Conservation (phyloP, 2,888 invertebrate genomes). For the Heliconius erato region DNA sequence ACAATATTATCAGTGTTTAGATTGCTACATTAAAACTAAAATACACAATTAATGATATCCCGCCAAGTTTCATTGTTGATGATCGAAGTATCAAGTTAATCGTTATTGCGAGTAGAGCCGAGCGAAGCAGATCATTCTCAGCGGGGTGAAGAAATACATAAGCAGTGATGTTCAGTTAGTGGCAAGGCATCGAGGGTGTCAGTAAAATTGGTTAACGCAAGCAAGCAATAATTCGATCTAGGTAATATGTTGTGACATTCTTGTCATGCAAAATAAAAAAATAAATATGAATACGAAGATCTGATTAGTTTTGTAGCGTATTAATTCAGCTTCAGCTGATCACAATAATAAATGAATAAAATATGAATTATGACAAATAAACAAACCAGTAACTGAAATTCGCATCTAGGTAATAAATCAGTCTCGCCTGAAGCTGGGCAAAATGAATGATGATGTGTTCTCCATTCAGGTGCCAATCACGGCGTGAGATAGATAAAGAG, state of each 20-base stretch:
- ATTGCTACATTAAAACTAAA: conserved; percentile 59
- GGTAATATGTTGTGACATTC: conserved; percentile 48
- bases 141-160: conserved; percentile 81
- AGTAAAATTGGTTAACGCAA: conserved; percentile 68
- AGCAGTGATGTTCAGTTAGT: conserved; percentile 84
- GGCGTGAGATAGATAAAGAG: conserved; percentile 60
- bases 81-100: conserved; percentile 41
- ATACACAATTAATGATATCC: conserved; percentile 65
- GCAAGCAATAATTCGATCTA: conserved; percentile 69
- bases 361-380: neutral
- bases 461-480: conserved; percentile 68
- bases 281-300: conserved; percentile 20
- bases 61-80: conserved; percentile 67
- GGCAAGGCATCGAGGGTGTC: conserved; percentile 83
- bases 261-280: conserved; percentile 55
- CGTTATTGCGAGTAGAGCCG: conserved; percentile 64
- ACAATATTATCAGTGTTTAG: conserved; percentile 57
- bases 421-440: conserved; percentile 52
- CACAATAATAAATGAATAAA: neutral
- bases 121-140: conserved; percentile 85
- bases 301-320: conserved; percentile 22
- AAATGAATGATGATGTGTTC: conserved; percentile 61
- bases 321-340: neutral
- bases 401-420: conserved; percentile 57
- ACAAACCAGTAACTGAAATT: conserved; percentile 24